phyloP scores from a whole-genome alignment of 2,113 vertebrate genomes.

The Neoarius graeffei region DNA sequence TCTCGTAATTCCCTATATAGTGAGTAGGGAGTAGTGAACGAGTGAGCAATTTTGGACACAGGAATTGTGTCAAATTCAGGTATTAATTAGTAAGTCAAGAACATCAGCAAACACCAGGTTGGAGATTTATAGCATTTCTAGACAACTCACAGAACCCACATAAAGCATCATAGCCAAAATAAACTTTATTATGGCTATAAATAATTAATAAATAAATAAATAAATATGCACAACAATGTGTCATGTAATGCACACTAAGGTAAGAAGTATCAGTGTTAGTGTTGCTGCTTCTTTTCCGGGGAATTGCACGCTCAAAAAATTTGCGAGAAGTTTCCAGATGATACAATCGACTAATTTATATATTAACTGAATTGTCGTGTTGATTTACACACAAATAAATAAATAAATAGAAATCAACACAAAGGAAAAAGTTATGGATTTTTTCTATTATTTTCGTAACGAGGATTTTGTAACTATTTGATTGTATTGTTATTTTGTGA shows the following conservation, averaged over 20 bases:
- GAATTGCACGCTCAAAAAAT: not conserved
- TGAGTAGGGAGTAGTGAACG: too few relatives aligned
- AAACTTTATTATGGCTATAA: too few relatives aligned
- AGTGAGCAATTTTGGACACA: too few relatives aligned
- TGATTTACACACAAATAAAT: not conserved
- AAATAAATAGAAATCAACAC: not conserved
- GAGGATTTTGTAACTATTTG: not conserved
- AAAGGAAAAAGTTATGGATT: not conserved
- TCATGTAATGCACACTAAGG: too few relatives aligned
- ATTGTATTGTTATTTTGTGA: not conserved
- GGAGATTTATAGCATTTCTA: not conserved
- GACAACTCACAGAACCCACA: not conserved
- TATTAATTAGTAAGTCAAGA: not conserved
- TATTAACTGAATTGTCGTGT: not conserved
- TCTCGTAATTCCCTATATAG: too few relatives aligned
- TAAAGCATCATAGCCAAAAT: not conserved
- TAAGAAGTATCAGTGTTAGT: too few relatives aligned
- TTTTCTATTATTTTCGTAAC: not conserved
- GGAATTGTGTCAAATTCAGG: not conserved
- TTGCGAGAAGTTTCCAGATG: not conserved
- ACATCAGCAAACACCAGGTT: not conserved
- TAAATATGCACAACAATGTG: too few relatives aligned
- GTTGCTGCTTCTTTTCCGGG: not conserved
- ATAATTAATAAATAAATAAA: too few relatives aligned
- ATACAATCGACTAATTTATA: not conserved